phyloP scores from a whole-genome alignment of 2,888 invertebrate genomes.

The Hemaris fuciformis region DNA sequence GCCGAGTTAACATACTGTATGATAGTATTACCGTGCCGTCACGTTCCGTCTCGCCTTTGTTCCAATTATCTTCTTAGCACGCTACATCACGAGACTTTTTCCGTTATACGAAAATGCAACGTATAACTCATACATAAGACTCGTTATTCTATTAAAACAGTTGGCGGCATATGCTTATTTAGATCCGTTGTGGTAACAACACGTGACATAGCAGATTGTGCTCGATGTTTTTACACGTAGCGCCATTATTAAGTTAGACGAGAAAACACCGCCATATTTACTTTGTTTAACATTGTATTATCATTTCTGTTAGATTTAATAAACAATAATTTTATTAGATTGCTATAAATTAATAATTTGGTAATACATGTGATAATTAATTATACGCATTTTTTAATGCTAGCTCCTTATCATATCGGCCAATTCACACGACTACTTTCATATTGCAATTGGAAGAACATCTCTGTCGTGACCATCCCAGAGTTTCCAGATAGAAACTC shows the following conservation, averaged over 20 bases:
- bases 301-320: not conserved
- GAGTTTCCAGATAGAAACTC: too few relatives aligned
- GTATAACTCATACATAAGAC: not conserved
- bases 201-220: not conserved
- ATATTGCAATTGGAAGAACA: too few relatives aligned
- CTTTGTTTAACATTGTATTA: not conserved
- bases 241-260: not conserved
- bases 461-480: too few relatives aligned
- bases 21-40: too few relatives aligned
- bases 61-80: not conserved
- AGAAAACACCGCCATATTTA: not conserved
- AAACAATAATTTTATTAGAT: too few relatives aligned
- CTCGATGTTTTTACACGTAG: not conserved
- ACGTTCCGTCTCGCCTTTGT: not conserved
- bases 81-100: not conserved
- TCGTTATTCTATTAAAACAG: not conserved
- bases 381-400: too few relatives aligned
- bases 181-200: not conserved
- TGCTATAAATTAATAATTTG: too few relatives aligned
- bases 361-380: too few relatives aligned
- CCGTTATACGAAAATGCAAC: not conserved
- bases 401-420: too few relatives aligned
- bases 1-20: too few relatives aligned
- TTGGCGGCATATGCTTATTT: not conserved
- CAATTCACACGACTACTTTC: too few relatives aligned